Percentiles rank a stretch among this genome's conserved stretches.
These are phyloP conservation scores for Leptopilina drosophilae DNA, from an alignment of 2,888 invertebrate genomes.

Conservation along the genomic window DNA sequence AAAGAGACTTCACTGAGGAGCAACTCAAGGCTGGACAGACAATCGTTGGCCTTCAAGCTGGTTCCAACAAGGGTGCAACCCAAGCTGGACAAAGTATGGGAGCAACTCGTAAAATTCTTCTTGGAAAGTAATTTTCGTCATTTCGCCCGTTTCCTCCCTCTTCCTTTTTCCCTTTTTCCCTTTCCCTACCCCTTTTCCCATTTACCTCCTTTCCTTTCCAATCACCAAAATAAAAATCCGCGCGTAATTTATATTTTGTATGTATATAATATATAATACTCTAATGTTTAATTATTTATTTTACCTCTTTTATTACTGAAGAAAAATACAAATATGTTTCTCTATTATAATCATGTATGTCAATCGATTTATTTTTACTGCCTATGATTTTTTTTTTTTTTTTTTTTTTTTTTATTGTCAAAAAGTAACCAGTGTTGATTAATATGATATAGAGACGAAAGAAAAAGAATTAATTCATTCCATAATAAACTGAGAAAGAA, in stretches of 20 bases:
- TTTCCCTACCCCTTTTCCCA: no score
- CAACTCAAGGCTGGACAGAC: slow-evolving; percentile 92
- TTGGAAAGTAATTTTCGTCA: slow-evolving; percentile 86
- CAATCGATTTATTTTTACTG: background rate
- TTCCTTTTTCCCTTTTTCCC: no score
- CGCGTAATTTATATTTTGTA: slow-evolving; percentile 52
- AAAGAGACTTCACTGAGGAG: slow-evolving; percentile 95
- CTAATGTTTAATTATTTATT: slow-evolving; percentile 51
- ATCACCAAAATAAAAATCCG: background rate
- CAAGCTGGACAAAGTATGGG: slow-evolving; percentile 95
- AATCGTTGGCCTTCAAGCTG: slow-evolving; percentile 95
- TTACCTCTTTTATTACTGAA: slow-evolving; percentile 57
- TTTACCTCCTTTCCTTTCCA: no score
- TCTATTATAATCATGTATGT: slow-evolving; percentile 48
- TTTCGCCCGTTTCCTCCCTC: background rate
- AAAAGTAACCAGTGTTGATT: no score
- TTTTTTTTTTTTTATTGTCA: no score
- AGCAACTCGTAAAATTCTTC: slow-evolving; percentile 92
- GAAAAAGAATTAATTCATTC: slow-evolving; percentile 24
- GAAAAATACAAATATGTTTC: slow-evolving; percentile 43
- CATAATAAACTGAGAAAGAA: background rate
- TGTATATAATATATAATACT: slow-evolving; percentile 50
- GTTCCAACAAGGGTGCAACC: slow-evolving; percentile 96
- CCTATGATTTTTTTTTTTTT: background rate
- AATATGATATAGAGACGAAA: no score